Percentiles rank a stretch among this genome's conserved stretches.
Evolutionary conservation across 2,888 invertebrate species (phyloP).

Genomic region (Epiblema foenella): DNA sequence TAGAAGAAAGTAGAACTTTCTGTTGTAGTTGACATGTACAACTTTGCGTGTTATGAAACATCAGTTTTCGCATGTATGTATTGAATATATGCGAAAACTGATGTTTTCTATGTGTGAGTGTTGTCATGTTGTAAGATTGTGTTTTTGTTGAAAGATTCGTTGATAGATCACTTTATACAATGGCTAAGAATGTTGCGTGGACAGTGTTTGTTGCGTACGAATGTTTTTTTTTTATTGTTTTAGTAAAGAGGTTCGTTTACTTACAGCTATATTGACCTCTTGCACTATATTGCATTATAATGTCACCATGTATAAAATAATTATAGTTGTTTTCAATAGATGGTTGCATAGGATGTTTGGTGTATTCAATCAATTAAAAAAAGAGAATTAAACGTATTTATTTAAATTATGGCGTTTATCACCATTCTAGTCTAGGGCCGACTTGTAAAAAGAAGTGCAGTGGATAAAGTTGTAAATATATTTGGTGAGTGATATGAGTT

Average conservation of each 20-base stretch:
- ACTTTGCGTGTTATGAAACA: not conserved
- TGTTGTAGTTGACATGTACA: not conserved
- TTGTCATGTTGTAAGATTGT: not conserved
- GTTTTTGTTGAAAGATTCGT: conserved; percentile 60
- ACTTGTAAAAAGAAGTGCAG: conserved; percentile 16
- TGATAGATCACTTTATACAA: conserved; percentile 54
- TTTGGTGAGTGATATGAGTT: conserved; percentile 35
- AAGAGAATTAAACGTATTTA: not conserved
- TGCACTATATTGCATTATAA: conserved; percentile 53
- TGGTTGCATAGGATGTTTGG: conserved; percentile 28
- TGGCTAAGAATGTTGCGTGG: conserved; percentile 81
- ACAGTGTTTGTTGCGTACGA: conserved; percentile 67
- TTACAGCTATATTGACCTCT: conserved; percentile 63
- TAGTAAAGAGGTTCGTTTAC: conserved; percentile 61
- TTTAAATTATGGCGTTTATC: not conserved
- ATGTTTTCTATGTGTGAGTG: not conserved
- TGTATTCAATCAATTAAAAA: conserved; percentile 1
- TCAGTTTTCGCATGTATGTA: not conserved
- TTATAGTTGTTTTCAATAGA: conserved; percentile 48
- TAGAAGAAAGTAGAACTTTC: not conserved
- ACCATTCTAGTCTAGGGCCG: conserved; percentile 18
- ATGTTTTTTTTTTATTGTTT: conserved; percentile 52
- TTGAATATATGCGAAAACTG: too few species aligned
- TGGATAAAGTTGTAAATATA: conserved; percentile 22
- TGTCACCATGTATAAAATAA: conserved; percentile 44